These are phyloP conservation scores for Eremophila alpestris DNA, from an alignment of 2,797 vertebrate genomes.

Conservation along the genomic window DNA sequence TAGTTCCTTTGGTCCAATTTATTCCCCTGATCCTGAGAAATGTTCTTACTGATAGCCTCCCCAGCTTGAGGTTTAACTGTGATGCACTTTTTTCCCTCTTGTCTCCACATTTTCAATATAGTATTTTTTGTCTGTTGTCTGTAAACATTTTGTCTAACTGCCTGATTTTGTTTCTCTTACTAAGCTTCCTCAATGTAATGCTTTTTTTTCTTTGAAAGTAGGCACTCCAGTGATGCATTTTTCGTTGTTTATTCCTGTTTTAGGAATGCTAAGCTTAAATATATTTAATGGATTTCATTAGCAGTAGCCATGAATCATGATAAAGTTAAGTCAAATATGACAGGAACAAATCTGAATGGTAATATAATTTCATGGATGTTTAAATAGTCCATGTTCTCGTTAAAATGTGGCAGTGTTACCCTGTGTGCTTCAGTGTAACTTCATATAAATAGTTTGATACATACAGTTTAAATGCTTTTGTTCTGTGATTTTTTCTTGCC, in stretches of 20 bases:
- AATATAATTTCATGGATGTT: not conserved
- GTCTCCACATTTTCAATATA: not conserved
- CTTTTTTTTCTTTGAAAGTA: not conserved
- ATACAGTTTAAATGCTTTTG: not conserved
- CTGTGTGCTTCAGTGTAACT: not conserved
- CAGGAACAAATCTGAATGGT: not conserved
- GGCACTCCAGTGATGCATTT: not conserved
- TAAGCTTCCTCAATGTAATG: not conserved
- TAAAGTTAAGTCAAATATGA: not conserved
- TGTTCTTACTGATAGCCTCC: not conserved
- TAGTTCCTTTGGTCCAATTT: not conserved
- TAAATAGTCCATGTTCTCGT: not conserved
- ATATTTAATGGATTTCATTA: conserved; percentile 1
- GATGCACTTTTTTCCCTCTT: rapidly evolving
- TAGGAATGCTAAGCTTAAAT: not conserved
- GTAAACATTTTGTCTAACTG: not conserved
- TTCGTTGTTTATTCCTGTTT: not conserved
- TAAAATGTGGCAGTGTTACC: not conserved
- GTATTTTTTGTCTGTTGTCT: not conserved
- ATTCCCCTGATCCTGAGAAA: not conserved
- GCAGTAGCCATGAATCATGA: not conserved
- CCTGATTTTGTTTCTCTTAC: not conserved
- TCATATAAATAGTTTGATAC: not conserved
- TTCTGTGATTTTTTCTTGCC: not conserved
- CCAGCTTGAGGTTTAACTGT: not conserved